Evolutionary conservation across 1,140 invertebrate species (phyloP).

Genomic region (Bradynema listronoti): DNA sequence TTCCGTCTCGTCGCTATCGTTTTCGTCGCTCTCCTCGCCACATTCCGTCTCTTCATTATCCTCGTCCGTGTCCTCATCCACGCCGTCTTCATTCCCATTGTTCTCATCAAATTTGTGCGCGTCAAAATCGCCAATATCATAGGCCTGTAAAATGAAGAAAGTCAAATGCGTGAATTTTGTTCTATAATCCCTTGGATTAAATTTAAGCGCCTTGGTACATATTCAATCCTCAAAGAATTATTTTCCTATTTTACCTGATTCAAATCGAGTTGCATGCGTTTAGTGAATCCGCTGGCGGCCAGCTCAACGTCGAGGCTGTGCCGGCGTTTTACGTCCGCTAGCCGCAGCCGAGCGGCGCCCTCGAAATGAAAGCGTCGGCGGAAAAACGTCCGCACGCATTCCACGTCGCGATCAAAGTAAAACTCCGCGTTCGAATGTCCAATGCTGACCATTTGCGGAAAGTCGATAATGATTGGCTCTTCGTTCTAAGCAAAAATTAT

Average conservation of each 20-base stretch:
- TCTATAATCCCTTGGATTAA: too few relatives aligned
- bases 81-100: conserved; percentile 62
- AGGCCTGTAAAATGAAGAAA: conserved; percentile 37
- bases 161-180: too few relatives aligned
- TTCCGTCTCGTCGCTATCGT: conserved; percentile 31
- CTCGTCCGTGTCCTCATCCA: conserved; percentile 45
- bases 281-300: conserved; percentile 80
- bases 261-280: conserved; percentile 73
- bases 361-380: conserved; percentile 82
- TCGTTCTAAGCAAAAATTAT: conserved; percentile 63
- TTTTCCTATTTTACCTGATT: conserved; percentile 49
- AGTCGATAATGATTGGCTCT: conserved; percentile 86
- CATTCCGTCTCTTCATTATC: conserved; percentile 43
- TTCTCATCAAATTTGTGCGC: conserved; percentile 58
- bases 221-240: conserved; percentile 6
- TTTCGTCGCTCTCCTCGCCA: conserved; percentile 44
- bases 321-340: conserved; percentile 72
- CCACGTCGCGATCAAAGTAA: conserved; percentile 91
- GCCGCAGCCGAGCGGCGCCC: conserved; percentile 71
- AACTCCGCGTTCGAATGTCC: conserved; percentile 82
- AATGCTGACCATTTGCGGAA: conserved; percentile 97
- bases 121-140: conserved; percentile 49
- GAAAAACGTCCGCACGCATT: conserved; percentile 85
- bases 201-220: background rate
- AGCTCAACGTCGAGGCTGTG: conserved; percentile 79